These are phyloP conservation scores for Antedon mediterranea DNA, from an alignment of 53 echinoderm and acorn worm species.

Conservation along the genomic window DNA sequence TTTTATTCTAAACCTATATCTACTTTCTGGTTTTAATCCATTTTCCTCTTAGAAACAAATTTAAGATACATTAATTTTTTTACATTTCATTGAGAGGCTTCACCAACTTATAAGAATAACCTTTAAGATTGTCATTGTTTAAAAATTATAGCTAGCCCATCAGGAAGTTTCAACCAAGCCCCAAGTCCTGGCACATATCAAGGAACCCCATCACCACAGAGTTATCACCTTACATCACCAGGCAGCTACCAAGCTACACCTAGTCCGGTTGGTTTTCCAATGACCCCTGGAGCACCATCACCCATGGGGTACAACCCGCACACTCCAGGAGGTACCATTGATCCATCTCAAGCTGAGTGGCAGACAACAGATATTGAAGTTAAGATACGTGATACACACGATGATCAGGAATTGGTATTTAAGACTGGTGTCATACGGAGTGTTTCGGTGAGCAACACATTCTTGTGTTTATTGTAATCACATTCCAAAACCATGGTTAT, in stretches of 20 bases:
- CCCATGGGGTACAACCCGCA: conserved; percentile 86
- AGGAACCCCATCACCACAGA: conserved; percentile 65
- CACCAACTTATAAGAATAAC: no score
- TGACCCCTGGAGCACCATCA: conserved; percentile 73
- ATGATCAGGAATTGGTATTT: conserved; percentile 55
- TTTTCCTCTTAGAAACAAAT: no score
- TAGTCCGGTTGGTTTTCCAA: conserved; percentile 65
- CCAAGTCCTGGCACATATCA: conserved; percentile 94
- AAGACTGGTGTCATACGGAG: conserved; percentile 81
- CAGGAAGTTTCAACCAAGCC: conserved; percentile 62
- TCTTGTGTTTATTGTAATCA: no score
- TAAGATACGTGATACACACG: conserved; percentile 63
- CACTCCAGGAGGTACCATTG: conserved; percentile 56
- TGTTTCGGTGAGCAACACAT: conserved; percentile 62
- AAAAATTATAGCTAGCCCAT: conserved; percentile 55
- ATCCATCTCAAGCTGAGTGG: conserved; percentile 53
- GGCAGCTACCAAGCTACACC: conserved; percentile 75
- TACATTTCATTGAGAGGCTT: no score
- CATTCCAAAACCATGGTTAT: no score
- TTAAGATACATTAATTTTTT: no score
- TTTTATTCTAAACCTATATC: no score
- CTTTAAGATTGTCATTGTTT: no score
- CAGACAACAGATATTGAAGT: conserved; percentile 76
- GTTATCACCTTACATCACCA: conserved; percentile 63
- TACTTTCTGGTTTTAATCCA: no score